Evolutionary conservation across 2,888 invertebrate genomes (phyloP).

Genomic region (Selenia dentaria): DNA sequence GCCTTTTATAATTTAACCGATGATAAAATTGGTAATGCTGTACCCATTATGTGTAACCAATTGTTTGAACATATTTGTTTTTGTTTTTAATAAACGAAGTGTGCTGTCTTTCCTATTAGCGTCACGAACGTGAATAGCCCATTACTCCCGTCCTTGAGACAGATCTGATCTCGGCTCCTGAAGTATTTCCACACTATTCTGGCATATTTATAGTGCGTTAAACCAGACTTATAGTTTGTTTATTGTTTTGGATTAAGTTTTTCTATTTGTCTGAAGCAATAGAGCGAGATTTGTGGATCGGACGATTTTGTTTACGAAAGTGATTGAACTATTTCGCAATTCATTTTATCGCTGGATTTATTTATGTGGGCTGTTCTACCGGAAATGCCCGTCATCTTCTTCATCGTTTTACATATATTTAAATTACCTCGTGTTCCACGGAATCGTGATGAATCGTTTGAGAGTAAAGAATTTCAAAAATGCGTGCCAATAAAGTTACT

Average conservation of each 20-base stretch:
- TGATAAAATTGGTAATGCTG: too few relatives aligned
- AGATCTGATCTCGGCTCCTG: constrained; percentile 32
- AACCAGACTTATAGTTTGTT: constrained; percentile 60
- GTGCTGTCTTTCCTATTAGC: too few relatives aligned
- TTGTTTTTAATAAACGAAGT: too few relatives aligned
- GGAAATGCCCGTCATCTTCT: constrained; percentile 12
- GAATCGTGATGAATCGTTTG: constrained; percentile 7
- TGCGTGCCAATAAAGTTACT: background rate
- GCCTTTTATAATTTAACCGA: too few relatives aligned
- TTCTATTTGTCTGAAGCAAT: constrained; percentile 38
- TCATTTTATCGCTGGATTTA: constrained; percentile 17
- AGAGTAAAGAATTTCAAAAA: background rate
- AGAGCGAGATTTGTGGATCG: constrained; percentile 37
- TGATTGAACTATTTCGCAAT: constrained; percentile 21
- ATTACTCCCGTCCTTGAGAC: constrained; percentile 41
- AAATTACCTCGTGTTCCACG: constrained; percentile 15
- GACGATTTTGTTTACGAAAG: constrained; percentile 28
- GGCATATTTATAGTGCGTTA: constrained; percentile 55
- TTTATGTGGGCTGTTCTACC: constrained; percentile 8
- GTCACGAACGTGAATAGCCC: too few relatives aligned
- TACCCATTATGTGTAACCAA: too few relatives aligned
- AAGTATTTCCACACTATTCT: constrained; percentile 44
- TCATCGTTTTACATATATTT: constrained; percentile 8
- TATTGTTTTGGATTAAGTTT: constrained; percentile 53
- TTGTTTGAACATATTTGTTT: too few relatives aligned